Evolutionary conservation across 2,888 invertebrate genomes (phyloP), one percentile per base, ranked within the genome.

Genomic region (Pollenia griseotomentosa): DNA sequence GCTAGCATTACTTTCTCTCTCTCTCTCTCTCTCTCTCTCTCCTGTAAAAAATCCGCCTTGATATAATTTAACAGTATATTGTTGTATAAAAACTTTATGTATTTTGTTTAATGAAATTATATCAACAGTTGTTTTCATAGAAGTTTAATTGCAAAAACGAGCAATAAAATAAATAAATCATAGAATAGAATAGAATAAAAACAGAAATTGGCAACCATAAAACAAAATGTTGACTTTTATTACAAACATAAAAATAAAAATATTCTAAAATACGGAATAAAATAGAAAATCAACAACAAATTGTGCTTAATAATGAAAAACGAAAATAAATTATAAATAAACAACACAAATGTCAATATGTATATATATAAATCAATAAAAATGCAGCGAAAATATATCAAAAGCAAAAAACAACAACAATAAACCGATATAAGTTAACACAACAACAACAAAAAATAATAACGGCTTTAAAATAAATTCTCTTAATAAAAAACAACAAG

Each of bases 371-470:
- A 71, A 57, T 63, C 53, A 83, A 55, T 77, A 55, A 11, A 63
- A 83, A 63, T 33, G 55, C 75, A 77, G 65, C 83, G 77, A 77
- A 48, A 81, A 81, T 80, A 74, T 63, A 83, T 16, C 88, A 90
- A 89, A 80, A 65, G 3, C 9, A 63, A 33, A 55, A 48, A 53
- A 23, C 23, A 23, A 42, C 19, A 70, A 70, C 57, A 68, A n/a
- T 68, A 68, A 68, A 33, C 46, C 5, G 9, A 53, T 16, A 65
- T 88, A 33, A 91, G 89, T 89, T 91, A 90, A 88, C 88, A 89
- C 87, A 86, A 89, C 74, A 87, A 89, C 86, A 86, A 88, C 12
- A 59, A 33, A 33, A 70, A 48, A 73, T 74, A 46, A 68, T 23
- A 86, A 61, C 51, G 11, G 88, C 75, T 85, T 86, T 53, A 42